These are phyloP conservation scores for Ornithoptera priamus DNA, from an alignment of 2,888 invertebrate genomes.

Conservation along the genomic window DNA sequence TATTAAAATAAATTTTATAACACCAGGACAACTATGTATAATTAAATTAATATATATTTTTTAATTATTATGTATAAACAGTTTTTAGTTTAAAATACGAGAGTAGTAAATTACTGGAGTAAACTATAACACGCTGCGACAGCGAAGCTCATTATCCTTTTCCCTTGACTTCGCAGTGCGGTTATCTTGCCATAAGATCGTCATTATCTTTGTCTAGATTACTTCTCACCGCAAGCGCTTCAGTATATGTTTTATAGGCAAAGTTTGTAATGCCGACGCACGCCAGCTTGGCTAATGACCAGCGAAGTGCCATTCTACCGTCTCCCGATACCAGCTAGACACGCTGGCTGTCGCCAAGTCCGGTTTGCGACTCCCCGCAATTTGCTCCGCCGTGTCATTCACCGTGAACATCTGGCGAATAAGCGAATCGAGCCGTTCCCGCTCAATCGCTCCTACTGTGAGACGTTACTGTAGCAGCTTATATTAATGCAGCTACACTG, in stretches of 20 bases:
- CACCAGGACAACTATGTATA: too few species aligned
- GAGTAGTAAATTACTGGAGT: conserved; percentile 32
- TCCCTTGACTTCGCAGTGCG: conserved; percentile 28
- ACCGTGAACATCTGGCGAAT: conserved; percentile 26
- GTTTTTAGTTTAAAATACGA: not conserved
- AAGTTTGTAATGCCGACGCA: conserved; percentile 35
- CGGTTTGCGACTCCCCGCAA: conserved; percentile 26
- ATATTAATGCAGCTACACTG: conserved; percentile 6
- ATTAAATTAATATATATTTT: too few species aligned
- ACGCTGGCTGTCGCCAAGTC: conserved; percentile 27
- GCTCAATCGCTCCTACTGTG: not conserved
- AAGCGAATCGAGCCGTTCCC: conserved; percentile 6
- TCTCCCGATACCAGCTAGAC: conserved; percentile 24
- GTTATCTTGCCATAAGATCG: conserved; percentile 44
- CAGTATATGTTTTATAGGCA: conserved; percentile 45
- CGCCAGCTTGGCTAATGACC: conserved; percentile 37
- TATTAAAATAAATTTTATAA: too few species aligned
- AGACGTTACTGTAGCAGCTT: not conserved
- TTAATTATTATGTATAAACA: too few species aligned
- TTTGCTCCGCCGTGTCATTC: conserved; percentile 24
- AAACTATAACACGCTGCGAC: conserved; percentile 45
- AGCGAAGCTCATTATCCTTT: conserved; percentile 35
- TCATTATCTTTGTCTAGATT: conserved; percentile 47
- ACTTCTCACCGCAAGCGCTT: conserved; percentile 47
- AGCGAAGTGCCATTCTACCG: conserved; percentile 26